Evolutionary conservation across 2,888 invertebrate genomes (phyloP).

Genomic region (Amphipyra tragopoginis): DNA sequence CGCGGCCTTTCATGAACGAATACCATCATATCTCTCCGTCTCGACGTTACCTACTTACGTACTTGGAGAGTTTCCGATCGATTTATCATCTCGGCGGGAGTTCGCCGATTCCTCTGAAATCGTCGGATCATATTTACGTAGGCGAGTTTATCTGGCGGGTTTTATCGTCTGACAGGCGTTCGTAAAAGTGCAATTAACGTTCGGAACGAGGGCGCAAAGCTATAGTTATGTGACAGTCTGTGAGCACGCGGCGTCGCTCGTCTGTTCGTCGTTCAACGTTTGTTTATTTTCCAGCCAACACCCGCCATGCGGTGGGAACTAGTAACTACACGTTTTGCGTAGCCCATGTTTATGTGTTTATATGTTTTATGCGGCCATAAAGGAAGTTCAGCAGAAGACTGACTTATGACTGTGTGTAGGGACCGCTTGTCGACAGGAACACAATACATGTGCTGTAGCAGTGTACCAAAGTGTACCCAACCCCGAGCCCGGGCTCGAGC

Average conservation of each 20-base stretch:
- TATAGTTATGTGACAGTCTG: not conserved
- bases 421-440: not conserved
- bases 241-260: not conserved
- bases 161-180: constrained; percentile 7
- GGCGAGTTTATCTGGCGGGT: constrained; percentile 8
- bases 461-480: not conserved
- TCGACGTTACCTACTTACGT: constrained; percentile 17
- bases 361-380: constrained; percentile 29
- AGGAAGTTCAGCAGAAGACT: constrained; percentile 34
- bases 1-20: constrained; percentile 4
- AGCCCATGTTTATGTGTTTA: constrained; percentile 34
- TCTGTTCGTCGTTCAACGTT: not conserved
- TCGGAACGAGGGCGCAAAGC: not conserved
- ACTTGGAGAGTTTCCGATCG: constrained; percentile 41
- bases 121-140: constrained; percentile 7
- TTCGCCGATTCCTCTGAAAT: constrained; percentile 13
- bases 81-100: constrained; percentile 58
- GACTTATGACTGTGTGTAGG: constrained; percentile 10
- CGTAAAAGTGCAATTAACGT: constrained; percentile 16
- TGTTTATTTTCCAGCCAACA: no score
- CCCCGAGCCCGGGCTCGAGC: not conserved
- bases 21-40: constrained; percentile 2
- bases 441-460: no score
- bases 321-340: constrained; percentile 36
- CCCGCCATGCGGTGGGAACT: constrained; percentile 31